phyloP scores from a whole-genome alignment of 2,797 vertebrate species.

The Neopelma chrysocephalum region DNA sequence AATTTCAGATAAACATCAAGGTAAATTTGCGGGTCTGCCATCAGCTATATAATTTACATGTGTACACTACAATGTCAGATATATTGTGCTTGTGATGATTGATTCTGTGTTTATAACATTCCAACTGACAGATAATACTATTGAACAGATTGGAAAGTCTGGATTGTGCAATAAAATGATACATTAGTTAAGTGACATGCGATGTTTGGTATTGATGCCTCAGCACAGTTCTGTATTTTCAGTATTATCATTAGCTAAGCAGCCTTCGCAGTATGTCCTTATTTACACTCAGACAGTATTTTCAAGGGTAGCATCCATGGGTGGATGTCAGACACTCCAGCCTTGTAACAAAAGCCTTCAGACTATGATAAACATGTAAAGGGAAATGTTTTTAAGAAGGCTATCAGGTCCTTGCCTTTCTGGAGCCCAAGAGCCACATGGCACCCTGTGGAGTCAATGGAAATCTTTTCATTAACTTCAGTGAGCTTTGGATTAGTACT shows the following conservation, averaged over 20 bases:
- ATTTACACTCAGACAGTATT: not conserved
- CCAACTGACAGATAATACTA: not conserved
- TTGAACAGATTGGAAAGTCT: not conserved
- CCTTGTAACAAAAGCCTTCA: not conserved
- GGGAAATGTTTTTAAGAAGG: not conserved
- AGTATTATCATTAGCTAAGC: not conserved
- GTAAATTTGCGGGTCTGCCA: not conserved
- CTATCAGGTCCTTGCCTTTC: not conserved
- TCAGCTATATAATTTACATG: not conserved
- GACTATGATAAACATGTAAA: not conserved
- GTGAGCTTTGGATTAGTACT: not conserved
- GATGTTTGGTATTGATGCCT: not conserved
- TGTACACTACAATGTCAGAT: not conserved
- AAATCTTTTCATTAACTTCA: not conserved
- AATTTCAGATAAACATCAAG: not conserved
- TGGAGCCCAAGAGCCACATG: not conserved
- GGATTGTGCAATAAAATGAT: not conserved
- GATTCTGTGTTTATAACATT: not conserved
- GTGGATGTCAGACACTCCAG: not conserved
- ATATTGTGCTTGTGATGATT: not conserved
- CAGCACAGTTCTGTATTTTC: not conserved
- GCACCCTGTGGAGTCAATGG: not conserved
- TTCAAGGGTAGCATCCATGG: not conserved
- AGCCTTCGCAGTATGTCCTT: not conserved
- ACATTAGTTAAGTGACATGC: not conserved